Evolutionary conservation across 2,888 invertebrate genomes (phyloP), one percentile per base, ranked within the genome.

Genomic region (Baronia brevicornis): DNA sequence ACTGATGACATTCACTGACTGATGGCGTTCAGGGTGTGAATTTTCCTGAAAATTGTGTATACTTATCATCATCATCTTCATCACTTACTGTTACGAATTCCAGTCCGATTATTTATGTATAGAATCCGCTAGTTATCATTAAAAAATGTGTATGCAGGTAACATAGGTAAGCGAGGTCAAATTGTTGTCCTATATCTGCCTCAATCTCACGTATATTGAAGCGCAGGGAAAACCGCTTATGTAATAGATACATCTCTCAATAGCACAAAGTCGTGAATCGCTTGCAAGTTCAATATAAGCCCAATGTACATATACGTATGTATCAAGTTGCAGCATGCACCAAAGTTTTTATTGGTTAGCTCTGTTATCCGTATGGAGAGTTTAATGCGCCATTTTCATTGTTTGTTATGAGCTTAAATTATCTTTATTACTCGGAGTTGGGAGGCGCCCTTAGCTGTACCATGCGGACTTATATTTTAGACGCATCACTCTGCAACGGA

Each of bases 181-280:
- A 51, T 43, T 41, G 47, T 46, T 57, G 60, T 39, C 54, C 64
- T 54, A 53, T 57, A 60, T 67, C 51, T 46, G 36, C 38, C 29
- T 36, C 39, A 39, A 36, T 44, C 46, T 53, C 50, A 54, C 9
- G 20, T 21, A 19, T 17, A 17, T 10, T 15, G 13, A 5, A 10
- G 11, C 12, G 3, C 5, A 23, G 14, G 3, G 2, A 0, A 0
- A 15, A 15, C 18, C 26, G 21, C 9, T 24, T 22, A 8, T 7
- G 4, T 7, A 19, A 9, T 30, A 7, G 7, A 22, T 17, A 12
- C n/a, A 5, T 3, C 23, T 27, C 27, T 5, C 6, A 7, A 14
- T 17, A 9, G 7, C 9, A 23, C 27, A 23, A 22, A 27, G 30
- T 13, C 27, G 8, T 27, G 4, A 18, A 23, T 36, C 22, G 19